phyloP scores from a whole-genome alignment of 2,888 invertebrate genomes.

The Cantharis rufa region DNA sequence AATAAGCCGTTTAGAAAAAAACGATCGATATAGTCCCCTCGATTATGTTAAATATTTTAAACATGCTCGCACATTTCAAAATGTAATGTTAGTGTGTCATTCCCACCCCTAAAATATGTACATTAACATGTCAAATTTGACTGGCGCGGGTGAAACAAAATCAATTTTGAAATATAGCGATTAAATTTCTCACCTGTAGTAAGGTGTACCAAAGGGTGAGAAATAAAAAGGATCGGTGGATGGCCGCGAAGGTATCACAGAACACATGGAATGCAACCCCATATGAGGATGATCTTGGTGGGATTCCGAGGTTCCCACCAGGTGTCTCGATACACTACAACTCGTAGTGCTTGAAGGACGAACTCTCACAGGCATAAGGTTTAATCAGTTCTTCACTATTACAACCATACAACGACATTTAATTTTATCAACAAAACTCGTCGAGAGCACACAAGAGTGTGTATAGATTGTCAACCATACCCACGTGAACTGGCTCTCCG shows the following conservation, averaged over 20 bases:
- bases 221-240: slow-evolving; percentile 64
- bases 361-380: slow-evolving; percentile 39
- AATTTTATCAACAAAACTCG: slow-evolving; percentile 9
- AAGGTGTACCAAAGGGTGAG: slow-evolving; percentile 62
- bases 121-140: neutral
- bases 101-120: neutral
- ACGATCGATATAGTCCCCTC: neutral
- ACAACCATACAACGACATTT: slow-evolving; percentile 29
- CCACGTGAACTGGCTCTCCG: slow-evolving; percentile 60
- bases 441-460: slow-evolving; percentile 40
- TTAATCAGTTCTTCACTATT: slow-evolving; percentile 14
- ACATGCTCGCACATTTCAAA: neutral
- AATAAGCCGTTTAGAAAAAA: neutral
- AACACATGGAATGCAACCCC: slow-evolving; percentile 53
- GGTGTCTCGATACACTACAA: slow-evolving; percentile 51
- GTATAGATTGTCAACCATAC: slow-evolving; percentile 65
- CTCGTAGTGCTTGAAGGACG: slow-evolving; percentile 48
- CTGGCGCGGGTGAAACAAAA: neutral
- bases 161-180: neutral
- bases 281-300: slow-evolving; percentile 43
- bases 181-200: slow-evolving; percentile 59
- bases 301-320: slow-evolving; percentile 52
- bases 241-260: slow-evolving; percentile 51
- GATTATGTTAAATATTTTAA: neutral
- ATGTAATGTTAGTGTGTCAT: neutral